Evolutionary conservation across 2,797 vertebrate species (phyloP).

Genomic region (Macrochelys suwanniensis): DNA sequence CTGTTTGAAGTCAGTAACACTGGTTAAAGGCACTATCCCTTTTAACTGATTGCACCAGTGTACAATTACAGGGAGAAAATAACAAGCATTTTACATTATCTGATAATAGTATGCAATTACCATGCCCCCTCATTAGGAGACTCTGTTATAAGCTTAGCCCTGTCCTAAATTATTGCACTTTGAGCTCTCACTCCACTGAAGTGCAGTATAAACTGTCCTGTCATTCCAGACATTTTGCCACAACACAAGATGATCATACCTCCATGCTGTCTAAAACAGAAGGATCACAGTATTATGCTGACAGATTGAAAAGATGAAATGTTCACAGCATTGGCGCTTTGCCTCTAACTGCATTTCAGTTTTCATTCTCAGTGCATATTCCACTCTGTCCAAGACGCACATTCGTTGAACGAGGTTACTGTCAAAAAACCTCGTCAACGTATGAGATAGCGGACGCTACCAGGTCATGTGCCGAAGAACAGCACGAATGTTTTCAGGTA

Average conservation of each 20-base stretch:
- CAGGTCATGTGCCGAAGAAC: not conserved
- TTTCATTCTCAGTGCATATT: not conserved
- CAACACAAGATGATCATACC: not conserved
- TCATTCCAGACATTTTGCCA: not conserved
- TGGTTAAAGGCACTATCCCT: not conserved
- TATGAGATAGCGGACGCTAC: not conserved
- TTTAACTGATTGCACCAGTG: not conserved
- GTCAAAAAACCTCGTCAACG: not conserved
- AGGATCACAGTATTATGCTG: not conserved
- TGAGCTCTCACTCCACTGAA: constrained; percentile 9
- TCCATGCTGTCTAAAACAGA: not conserved
- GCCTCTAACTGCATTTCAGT: not conserved
- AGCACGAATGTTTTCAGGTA: not conserved
- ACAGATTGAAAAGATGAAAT: not conserved
- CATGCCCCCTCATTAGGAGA: not conserved
- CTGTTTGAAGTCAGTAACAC: not conserved
- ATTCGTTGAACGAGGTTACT: not conserved
- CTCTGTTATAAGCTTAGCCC: not conserved
- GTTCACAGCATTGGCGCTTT: no score
- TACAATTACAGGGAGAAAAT: constrained; percentile 22
- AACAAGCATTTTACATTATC: not conserved
- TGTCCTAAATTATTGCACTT: constrained; percentile 12
- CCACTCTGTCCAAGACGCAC: not conserved
- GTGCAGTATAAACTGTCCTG: not conserved
- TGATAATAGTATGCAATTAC: not conserved